Base-by-base conservation (phyloP, 1,140 invertebrate species). In the Drosophila rhopaloa region DNA sequence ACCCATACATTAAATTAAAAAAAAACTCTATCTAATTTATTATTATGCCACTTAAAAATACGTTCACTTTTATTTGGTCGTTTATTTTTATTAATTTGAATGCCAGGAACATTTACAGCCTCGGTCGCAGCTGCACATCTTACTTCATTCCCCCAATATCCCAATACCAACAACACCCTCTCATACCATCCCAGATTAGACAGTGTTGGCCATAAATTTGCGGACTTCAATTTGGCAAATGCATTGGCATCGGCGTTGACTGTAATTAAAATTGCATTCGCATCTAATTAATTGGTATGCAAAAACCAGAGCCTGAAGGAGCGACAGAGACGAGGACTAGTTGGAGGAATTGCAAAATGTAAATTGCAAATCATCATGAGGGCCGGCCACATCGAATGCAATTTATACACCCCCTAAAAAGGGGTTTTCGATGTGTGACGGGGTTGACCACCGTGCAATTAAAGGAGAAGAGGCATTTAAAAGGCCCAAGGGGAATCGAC, bases 211-310 rank as follows among this genome's bases (percentile, higher is more conserved):
- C 83, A 88, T 88, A 89, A 88, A 88, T 83, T 88, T 59, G 43
- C 61, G 66, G 53, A 76, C 83, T 79, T 70, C 67, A 84, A 84
- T 84, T 84, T 84, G 76, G 61, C 72, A 84, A 84, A 84, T 84
- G 81, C 79, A 83, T 74, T 58, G 47, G 48, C 50, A 71, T 48
- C 50, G 60, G 60, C 67, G 66, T 80, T 79, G 61, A 81, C 35
- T 84, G 83, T 90, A 91, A 91, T 91, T 91, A 91, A 91, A 91
- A 91, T 91, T 91, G 90, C 90, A 91, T 91, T 91, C 90, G 90
- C 90, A 91, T 91, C 83, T 91, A 91, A 91, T 91, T 91, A 91
- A 91, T 90, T 91, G 78, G 80, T 84, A 91, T 91, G 85, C 90
- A 91, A 90, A 91, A 91, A 79, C 80, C 72, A 54, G 44, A 47